phyloP scores from a whole-genome alignment of 2,797 vertebrate genomes.

The Acipenser transmontanus region DNA sequence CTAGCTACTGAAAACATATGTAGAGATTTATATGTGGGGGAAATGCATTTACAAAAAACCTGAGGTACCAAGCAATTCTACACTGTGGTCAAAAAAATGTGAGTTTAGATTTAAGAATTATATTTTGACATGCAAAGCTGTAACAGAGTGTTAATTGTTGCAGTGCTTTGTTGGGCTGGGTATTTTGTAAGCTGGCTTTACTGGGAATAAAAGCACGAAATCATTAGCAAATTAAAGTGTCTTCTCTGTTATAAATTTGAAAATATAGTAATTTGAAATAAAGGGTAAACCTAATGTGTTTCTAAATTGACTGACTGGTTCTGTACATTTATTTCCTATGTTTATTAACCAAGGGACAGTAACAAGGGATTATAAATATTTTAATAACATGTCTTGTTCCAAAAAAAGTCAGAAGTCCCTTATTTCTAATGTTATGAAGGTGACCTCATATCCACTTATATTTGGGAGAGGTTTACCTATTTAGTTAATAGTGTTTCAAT shows the following conservation, averaged over 20 bases:
- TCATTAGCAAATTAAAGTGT: slow-evolving; percentile 74
- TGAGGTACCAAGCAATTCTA: slow-evolving; percentile 35
- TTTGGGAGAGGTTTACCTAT: too few relatives aligned
- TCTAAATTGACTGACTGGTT: too few relatives aligned
- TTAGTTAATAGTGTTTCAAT: too few relatives aligned
- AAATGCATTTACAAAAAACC: slow-evolving; percentile 3
- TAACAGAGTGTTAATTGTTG: slow-evolving; percentile 58
- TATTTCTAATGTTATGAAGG: too few relatives aligned
- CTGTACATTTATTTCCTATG: too few relatives aligned
- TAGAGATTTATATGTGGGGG: slow-evolving; percentile 28
- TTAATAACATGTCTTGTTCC: too few relatives aligned
- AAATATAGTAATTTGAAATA: slow-evolving; percentile 70
- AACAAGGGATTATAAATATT: too few relatives aligned
- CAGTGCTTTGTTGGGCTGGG: slow-evolving; percentile 73
- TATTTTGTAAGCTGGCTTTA: slow-evolving; percentile 74
- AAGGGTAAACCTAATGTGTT: slow-evolving; percentile 44
- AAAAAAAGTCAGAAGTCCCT: too few relatives aligned
- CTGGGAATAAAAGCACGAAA: slow-evolving; percentile 73
- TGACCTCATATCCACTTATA: too few relatives aligned
- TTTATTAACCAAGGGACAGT: too few relatives aligned
- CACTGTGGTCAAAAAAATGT: slow-evolving; percentile 40
- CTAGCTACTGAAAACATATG: slow-evolving; percentile 74
- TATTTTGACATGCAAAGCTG: slow-evolving; percentile 73
- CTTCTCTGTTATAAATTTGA: slow-evolving; percentile 78
- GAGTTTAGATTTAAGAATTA: slow-evolving; percentile 44